These are phyloP conservation scores for Scaptomyza flava DNA, from an alignment of 2,888 invertebrate genomes.

Conservation along the genomic window DNA sequence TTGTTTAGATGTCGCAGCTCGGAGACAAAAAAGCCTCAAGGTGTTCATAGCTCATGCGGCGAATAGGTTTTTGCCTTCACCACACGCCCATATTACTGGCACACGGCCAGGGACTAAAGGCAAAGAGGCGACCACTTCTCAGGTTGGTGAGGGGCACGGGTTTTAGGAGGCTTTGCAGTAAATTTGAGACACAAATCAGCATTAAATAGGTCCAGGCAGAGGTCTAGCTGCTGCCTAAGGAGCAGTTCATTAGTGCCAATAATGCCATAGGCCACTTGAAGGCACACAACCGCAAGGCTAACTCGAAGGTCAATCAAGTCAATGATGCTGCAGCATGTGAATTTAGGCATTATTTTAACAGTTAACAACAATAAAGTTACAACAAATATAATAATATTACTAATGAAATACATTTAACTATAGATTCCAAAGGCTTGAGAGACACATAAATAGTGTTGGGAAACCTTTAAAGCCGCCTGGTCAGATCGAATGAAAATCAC, in stretches of 20 bases:
- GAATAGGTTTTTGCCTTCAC: conserved; percentile 39
- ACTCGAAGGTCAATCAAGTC: conserved; percentile 19
- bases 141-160: not conserved
- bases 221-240: conserved; percentile 3
- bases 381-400: too few relatives aligned
- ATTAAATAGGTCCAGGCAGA: conserved; percentile 49
- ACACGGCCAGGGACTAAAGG: conserved; percentile 54
- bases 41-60: conserved; percentile 66
- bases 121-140: not conserved
- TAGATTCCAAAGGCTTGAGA: not conserved
- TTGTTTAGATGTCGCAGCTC: conserved; percentile 56
- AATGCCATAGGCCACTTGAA: conserved; percentile 50
- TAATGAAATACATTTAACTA: not conserved
- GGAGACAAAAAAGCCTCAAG: conserved; percentile 59
- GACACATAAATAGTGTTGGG: not conserved
- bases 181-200: conserved; percentile 67
- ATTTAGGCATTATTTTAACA: conserved; percentile 1
- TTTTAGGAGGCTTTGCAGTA: conserved; percentile 43
- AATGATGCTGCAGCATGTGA: conserved; percentile 17
- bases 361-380: not conserved
- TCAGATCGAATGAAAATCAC: conserved; percentile 26
- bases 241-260: conserved; percentile 63
- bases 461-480: not conserved
- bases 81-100: conserved; percentile 49
- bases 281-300: conserved; percentile 41